Evolutionary conservation across 1,140 invertebrate genomes (phyloP).

Genomic region (Apis dorsata): DNA sequence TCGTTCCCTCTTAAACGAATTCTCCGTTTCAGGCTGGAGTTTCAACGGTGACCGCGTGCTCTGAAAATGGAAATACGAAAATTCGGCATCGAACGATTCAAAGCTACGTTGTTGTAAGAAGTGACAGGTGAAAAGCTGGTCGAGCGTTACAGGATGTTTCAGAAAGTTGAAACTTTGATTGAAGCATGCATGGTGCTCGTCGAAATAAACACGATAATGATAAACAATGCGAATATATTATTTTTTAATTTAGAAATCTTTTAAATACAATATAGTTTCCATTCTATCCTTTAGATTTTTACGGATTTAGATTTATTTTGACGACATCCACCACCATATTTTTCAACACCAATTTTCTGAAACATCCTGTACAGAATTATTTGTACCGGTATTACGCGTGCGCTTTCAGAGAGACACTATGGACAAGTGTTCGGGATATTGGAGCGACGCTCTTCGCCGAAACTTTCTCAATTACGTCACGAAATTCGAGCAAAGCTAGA

Average conservation of each 20-base stretch:
- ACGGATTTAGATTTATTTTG: too few species aligned
- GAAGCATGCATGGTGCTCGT: too few species aligned
- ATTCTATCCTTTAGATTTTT: too few species aligned
- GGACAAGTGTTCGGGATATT: constrained; percentile 16
- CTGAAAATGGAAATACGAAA: not conserved
- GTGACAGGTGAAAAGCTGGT: not conserved
- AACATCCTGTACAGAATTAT: not conserved
- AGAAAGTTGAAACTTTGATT: too few species aligned
- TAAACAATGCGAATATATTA: too few species aligned
- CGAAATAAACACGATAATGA: too few species aligned
- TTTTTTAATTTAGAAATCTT: too few species aligned
- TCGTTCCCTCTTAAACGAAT: not conserved
- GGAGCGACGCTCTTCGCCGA: not conserved
- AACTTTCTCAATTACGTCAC: constrained; percentile 27
- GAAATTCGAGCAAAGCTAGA: not conserved
- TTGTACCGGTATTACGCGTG: constrained; percentile 21
- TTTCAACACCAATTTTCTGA: too few species aligned
- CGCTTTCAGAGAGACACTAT: constrained; percentile 1
- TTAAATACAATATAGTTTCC: too few species aligned
- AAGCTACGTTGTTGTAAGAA: not conserved
- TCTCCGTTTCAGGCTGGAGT: not conserved
- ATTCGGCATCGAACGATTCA: not conserved
- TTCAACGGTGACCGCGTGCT: too few species aligned
- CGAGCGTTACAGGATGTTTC: too few species aligned
- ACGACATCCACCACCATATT: too few species aligned